These are phyloP conservation scores for Drosophila nigromelanica DNA, from an alignment of 1,140 invertebrate species.

Conservation along the genomic window DNA sequence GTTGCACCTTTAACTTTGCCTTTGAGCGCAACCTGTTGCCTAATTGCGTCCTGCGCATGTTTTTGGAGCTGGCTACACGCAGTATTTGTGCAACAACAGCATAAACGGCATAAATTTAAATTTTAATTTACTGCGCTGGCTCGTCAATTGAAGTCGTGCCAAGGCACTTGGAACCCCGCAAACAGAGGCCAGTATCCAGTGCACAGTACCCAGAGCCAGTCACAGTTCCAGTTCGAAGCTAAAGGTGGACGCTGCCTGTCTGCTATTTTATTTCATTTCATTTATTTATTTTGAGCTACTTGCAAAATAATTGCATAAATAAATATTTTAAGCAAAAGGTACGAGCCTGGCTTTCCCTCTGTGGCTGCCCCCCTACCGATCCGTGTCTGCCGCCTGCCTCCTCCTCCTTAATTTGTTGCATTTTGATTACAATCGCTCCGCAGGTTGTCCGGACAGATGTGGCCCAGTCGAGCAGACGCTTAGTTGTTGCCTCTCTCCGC, in stretches of 20 bases:
- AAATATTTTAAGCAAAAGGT: constrained; percentile 83
- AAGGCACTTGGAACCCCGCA: constrained; percentile 59
- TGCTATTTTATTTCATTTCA: constrained; percentile 82
- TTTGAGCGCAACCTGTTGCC: constrained; percentile 19
- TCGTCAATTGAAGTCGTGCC: constrained; percentile 75
- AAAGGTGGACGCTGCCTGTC: constrained; percentile 37
- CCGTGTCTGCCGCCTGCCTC: constrained; percentile 25
- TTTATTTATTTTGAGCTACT: constrained; percentile 84
- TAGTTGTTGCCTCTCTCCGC: not conserved
- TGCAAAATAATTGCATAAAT: constrained; percentile 84
- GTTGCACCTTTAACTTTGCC: constrained; percentile 16
- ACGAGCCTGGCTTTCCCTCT: constrained; percentile 27
- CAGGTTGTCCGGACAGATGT: constrained; percentile 63
- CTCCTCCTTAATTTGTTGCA: constrained; percentile 79
- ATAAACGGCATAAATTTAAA: constrained; percentile 83
- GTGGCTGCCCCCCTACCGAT: constrained; percentile 10
- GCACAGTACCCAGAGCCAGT: not conserved
- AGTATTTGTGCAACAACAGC: constrained; percentile 40
- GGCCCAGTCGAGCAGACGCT: constrained; percentile 10
- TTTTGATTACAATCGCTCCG: constrained; percentile 80
- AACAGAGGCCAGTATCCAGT: not conserved
- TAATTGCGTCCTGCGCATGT: constrained; percentile 46
- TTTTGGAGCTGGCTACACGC: constrained; percentile 32
- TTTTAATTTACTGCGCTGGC: constrained; percentile 81
- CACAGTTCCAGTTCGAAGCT: constrained; percentile 1